Conservation (phyloP, 2,797 vertebrate species). For the Chelon labrosus region DNA sequence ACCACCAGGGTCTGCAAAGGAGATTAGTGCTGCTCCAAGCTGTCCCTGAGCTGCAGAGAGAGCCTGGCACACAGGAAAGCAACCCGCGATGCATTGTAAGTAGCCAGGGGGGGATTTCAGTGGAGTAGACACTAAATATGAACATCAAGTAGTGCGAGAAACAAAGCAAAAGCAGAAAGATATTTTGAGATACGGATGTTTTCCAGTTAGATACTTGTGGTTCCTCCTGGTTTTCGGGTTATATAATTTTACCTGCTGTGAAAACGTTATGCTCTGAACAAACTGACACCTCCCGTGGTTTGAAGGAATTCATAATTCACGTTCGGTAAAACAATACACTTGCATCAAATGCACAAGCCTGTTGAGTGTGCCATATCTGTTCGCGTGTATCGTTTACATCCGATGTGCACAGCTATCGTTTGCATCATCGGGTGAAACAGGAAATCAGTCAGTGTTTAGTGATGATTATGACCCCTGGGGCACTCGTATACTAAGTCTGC, state of each 20-base stretch:
- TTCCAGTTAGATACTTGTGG: conserved; percentile 38
- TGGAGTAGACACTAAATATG: conserved; percentile 56
- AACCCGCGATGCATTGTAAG: conserved; percentile 45
- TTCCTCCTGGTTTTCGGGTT: conserved; percentile 20
- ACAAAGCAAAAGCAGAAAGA: conserved; percentile 37
- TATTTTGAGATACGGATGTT: conserved; percentile 51
- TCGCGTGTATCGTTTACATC: conserved; percentile 22
- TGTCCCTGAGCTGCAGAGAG: conserved; percentile 59
- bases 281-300: conserved; percentile 21
- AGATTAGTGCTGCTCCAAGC: conserved; percentile 66
- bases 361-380: conserved; percentile 22
- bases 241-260: conserved; percentile 11
- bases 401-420: not conserved
- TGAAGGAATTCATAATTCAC: conserved; percentile 28
- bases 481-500: not conserved
- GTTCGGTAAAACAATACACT: conserved; percentile 31
- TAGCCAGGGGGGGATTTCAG: conserved; percentile 48
- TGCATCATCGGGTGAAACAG: conserved; percentile 1
- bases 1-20: conserved; percentile 68
- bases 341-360: conserved; percentile 24
- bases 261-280: conserved; percentile 20
- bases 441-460: not conserved
- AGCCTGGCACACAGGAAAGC: conserved; percentile 51
- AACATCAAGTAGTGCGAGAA: conserved; percentile 47
- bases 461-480: not conserved